Evolutionary conservation across 2,797 vertebrate genomes (phyloP), one percentile per base, ranked within the genome.

Genomic region (Lithobates pipiens): DNA sequence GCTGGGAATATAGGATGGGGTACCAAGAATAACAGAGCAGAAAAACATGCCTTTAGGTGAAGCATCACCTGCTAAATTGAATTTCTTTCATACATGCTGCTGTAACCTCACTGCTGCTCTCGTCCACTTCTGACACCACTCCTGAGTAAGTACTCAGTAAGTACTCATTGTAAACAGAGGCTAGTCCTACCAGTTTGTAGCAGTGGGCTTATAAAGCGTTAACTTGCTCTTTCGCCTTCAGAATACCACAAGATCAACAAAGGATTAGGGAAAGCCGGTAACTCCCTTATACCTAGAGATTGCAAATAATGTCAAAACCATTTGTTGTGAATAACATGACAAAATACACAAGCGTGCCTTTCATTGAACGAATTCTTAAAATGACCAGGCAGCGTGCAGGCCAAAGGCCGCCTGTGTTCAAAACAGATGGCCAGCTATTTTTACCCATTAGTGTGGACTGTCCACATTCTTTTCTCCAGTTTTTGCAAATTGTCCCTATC

Each of bases 151-250:
- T n/a, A n/a, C n/a, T 70, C 73, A 71, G 72, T 77, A 86, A 75
- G 46, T 32, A 72, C 54, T 34, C 36, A 21, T 74, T 44, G 39
- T 34, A 75, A 11, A 27, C 73, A 36, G 61, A 80, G 80, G 18
- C 84, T 25, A 8, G 77, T 80, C 25, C 23, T 39, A 27, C 77
- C 36, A 80, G 70, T 80, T 80, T 85, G 23, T 21, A 69, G 32
- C 44, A 77, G 11, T 76, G 25, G n/a, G 27, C 5, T 69, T n/a
- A 27, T 5, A 15, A 77, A 79, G 36, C 36, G 46, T 25, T 73
- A 77, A 46, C 21, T 27, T 68, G 81, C 10, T 75, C 29, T 76
- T 36, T 77, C 57, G 50, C 77, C 25, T 39, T 71, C 29, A 21
- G 18, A 82, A 77, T 36, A 16, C n/a, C 16, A 32, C 46, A 80